Percentiles rank a stretch among this genome's conserved stretches.
Evolutionary conservation across 2,797 vertebrate genomes (phyloP).

Genomic region (Falco cherrug): DNA sequence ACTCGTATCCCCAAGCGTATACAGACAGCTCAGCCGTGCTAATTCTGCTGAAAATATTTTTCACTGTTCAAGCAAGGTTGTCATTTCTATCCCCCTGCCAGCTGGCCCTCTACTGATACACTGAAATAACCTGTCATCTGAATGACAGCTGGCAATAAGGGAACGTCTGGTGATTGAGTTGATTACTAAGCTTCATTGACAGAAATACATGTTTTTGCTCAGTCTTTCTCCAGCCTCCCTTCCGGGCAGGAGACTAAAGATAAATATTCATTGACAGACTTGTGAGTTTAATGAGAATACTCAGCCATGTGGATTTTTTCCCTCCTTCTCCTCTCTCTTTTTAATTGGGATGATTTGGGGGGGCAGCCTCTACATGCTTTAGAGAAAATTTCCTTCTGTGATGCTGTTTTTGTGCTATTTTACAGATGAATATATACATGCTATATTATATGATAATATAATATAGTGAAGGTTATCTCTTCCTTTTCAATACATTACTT

Average conservation of each 20-base stretch:
- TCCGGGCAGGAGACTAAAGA: conserved; percentile 7
- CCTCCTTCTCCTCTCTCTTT: background rate
- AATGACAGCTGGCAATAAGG: conserved; percentile 42
- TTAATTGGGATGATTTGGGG: background rate
- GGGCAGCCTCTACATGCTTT: background rate
- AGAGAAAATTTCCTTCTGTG: background rate
- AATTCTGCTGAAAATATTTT: conserved; percentile 58
- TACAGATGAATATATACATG: background rate
- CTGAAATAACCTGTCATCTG: conserved; percentile 40
- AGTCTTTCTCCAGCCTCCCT: conserved; percentile 20
- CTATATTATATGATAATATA: background rate
- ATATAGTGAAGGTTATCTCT: background rate
- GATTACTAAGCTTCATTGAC: conserved; percentile 55
- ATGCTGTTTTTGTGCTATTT: background rate
- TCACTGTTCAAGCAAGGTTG: conserved; percentile 24
- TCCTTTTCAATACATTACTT: background rate
- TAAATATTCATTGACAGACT: conserved; percentile 11
- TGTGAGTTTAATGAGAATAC: conserved; percentile 27
- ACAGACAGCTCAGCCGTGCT: conserved; percentile 10
- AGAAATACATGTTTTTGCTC: conserved; percentile 13
- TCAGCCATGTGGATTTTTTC: background rate
- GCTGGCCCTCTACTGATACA: conserved; percentile 35
- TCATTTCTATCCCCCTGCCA: conserved; percentile 39
- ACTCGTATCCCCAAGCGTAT: background rate
- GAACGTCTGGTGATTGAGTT: conserved; percentile 33